phyloP scores from a whole-genome alignment of 1,140 invertebrate genomes.

The Diabrotica virgifera region DNA sequence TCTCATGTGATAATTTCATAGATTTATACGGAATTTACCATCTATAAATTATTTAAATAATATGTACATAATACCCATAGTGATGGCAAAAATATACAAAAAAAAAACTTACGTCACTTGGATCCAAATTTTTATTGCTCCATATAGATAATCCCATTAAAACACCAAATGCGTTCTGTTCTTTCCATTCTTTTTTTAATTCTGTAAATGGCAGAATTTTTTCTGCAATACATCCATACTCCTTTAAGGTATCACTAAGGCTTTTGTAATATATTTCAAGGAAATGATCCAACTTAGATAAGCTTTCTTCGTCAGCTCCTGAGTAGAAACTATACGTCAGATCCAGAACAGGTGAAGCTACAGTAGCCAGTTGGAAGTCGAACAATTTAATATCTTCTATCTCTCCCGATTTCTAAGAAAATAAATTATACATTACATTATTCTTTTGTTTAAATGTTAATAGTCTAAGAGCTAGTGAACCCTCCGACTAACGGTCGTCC shows the following conservation, averaged over 20 bases:
- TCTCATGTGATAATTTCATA: no score
- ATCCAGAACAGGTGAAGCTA: conserved; percentile 57
- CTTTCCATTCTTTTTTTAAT: conserved; percentile 46
- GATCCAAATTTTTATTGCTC: no score
- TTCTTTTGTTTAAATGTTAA: no score
- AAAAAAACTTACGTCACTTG: no score
- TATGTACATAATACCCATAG: no score
- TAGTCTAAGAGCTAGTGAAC: no score
- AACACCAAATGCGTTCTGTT: conserved; percentile 43
- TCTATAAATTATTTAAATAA: no score
- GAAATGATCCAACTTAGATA: conserved; percentile 49
- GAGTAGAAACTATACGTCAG: conserved; percentile 57
- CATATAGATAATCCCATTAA: neutral
- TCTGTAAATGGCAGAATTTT: conserved; percentile 49
- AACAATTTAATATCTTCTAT: conserved; percentile 35
- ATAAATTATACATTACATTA: neutral
- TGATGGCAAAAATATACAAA: no score
- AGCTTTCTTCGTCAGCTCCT: conserved; percentile 51
- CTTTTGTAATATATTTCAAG: conserved; percentile 55
- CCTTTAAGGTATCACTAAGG: conserved; percentile 43
- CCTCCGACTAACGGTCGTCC: no score
- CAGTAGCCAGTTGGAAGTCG: conserved; percentile 57
- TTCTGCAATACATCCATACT: conserved; percentile 48
- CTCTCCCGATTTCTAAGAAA: conserved; percentile 25
- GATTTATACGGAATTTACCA: no score